Evolutionary conservation across 1,140 invertebrate genomes (phyloP).

Genomic region (Amyelois transitella): DNA sequence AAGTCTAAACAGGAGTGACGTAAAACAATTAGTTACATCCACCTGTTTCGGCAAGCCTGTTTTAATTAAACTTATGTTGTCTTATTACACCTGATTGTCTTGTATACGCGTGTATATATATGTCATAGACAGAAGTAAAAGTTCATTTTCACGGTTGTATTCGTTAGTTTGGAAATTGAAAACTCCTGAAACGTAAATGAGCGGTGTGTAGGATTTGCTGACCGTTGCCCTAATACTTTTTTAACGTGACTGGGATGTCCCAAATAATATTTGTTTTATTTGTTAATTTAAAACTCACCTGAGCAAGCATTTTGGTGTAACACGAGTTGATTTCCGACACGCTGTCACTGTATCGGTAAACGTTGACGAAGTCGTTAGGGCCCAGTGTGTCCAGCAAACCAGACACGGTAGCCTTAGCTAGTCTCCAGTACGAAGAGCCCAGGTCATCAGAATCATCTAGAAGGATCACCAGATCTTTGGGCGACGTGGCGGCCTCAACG

Average conservation of each 20-base stretch:
- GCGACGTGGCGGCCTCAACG: slow-evolving; percentile 95
- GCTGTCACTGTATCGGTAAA: slow-evolving; percentile 87
- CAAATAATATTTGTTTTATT: background rate
- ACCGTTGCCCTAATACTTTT: too few species aligned
- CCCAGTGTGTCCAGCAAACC: slow-evolving; percentile 95
- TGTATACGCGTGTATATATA: background rate
- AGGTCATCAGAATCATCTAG: slow-evolving; percentile 93
- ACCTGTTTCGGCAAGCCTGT: slow-evolving; percentile 21
- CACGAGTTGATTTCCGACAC: slow-evolving; percentile 87
- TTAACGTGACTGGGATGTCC: too few species aligned
- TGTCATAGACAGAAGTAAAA: too few species aligned
- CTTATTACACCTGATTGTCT: slow-evolving; percentile 24
- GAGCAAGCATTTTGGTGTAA: slow-evolving; percentile 90
- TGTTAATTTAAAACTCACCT: slow-evolving; percentile 70
- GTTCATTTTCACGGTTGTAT: too few species aligned
- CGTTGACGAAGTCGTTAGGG: slow-evolving; percentile 97
- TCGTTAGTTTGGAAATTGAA: too few species aligned
- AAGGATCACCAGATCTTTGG: slow-evolving; percentile 96
- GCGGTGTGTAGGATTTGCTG: too few species aligned
- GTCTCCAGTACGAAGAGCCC: slow-evolving; percentile 86
- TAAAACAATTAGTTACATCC: slow-evolving; percentile 22
- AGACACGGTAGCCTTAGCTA: slow-evolving; percentile 89
- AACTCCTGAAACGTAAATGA: too few species aligned
- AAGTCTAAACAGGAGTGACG: slow-evolving; percentile 23
- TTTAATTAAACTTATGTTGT: slow-evolving; percentile 34